These are phyloP conservation scores for Mesochorus sp. DNA, from an alignment of 2,888 invertebrate genomes.

Conservation along the genomic window DNA sequence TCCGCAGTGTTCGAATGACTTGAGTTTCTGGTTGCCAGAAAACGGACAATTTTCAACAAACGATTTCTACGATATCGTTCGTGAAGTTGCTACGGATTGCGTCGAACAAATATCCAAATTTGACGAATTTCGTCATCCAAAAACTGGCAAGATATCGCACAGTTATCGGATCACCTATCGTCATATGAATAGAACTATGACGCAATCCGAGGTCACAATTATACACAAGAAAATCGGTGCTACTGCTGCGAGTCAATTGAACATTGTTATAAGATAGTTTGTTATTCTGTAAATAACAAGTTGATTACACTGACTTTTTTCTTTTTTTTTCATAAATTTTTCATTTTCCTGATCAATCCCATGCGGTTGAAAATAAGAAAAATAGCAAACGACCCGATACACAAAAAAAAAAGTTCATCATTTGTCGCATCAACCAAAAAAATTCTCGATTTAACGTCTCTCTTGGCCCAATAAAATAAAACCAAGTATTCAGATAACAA, in stretches of 20 bases:
- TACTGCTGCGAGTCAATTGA: constrained; percentile 79
- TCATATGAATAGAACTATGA: constrained; percentile 94
- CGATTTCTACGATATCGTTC: constrained; percentile 96
- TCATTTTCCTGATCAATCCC: background rate
- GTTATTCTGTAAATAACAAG: no score
- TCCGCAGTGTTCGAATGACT: constrained; percentile 94
- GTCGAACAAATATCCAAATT: constrained; percentile 95
- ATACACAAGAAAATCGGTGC: constrained; percentile 91
- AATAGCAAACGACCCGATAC: background rate
- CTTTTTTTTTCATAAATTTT: background rate
- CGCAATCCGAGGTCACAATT: constrained; percentile 92
- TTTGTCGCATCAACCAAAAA: no score
- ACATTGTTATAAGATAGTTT: constrained; percentile 54
- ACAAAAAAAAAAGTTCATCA: constrained; percentile 27
- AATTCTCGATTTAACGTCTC: constrained; percentile 12
- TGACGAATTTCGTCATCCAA: constrained; percentile 94
- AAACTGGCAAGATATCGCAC: constrained; percentile 91
- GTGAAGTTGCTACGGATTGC: constrained; percentile 94
- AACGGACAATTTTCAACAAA: constrained; percentile 87
- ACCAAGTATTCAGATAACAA: no score
- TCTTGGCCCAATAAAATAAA: constrained; percentile 14
- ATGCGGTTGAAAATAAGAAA: background rate
- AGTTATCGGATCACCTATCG: constrained; percentile 97
- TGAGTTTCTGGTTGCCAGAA: constrained; percentile 97
- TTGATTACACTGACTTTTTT: no score